Conservation (phyloP, 2,113 vertebrate species). For the Chroicocephalus ridibundus region DNA sequence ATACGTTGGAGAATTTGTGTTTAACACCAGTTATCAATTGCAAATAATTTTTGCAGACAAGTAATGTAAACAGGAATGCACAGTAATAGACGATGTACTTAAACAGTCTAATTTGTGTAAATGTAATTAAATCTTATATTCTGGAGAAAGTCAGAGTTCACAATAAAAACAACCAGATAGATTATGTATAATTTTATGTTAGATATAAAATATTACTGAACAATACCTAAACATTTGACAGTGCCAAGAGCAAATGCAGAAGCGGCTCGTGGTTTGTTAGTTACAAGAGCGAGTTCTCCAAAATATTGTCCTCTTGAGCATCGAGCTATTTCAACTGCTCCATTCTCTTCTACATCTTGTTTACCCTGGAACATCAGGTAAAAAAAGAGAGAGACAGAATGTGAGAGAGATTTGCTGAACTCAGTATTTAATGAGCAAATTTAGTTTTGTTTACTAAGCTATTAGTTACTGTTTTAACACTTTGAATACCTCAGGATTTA, state of each 20-base stretch:
- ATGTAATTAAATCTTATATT: background rate
- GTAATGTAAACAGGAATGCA: background rate
- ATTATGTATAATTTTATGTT: background rate
- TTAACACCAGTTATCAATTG: background rate
- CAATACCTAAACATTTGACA: constrained; percentile 96
- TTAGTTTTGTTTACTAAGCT: background rate
- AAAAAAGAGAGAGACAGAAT: background rate
- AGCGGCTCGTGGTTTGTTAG: constrained; percentile 96
- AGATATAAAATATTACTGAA: background rate
- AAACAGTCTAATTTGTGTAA: background rate
- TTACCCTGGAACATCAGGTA: constrained; percentile 65
- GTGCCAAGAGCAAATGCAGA: constrained; percentile 95
- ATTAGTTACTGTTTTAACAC: background rate
- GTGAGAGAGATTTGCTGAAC: background rate
- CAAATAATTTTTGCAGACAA: background rate
- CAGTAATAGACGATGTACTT: background rate
- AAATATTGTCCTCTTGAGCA: constrained; percentile 97
- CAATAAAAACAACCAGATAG: background rate
- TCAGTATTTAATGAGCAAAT: background rate
- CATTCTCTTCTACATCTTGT: constrained; percentile 79
- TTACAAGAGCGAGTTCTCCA: constrained; percentile 95
- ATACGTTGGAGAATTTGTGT: background rate
- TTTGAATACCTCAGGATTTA: background rate
- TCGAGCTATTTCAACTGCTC: constrained; percentile 90
- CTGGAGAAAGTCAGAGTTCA: background rate